Base-by-base conservation (phyloP, 2,888 invertebrate genomes). In the Trachelus stipa region DNA sequence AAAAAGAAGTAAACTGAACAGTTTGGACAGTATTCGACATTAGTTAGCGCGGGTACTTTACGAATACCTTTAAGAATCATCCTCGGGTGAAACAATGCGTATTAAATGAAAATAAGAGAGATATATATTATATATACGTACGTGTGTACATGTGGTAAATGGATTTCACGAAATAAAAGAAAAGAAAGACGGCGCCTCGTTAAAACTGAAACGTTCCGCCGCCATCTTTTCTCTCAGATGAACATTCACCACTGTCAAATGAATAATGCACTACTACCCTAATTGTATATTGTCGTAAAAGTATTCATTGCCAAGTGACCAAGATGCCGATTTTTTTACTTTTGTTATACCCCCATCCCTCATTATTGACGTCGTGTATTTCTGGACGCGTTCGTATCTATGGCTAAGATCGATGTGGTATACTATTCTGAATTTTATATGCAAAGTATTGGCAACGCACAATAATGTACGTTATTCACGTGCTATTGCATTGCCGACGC, bases 401-500 rank as follows among this genome's bases (percentile, higher is more conserved):
- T 56, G 56, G 81, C 81, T 83, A 82, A 81, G 80, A 77, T 79
- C 79, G 80, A 81, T 83, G 81, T 83, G 80, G 82, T 56, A 81
- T 79, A 83, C 81, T 84, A 84, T 84, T 83, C 83, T 83, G 84
- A 84, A 84, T 84, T 84, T 84, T 84, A 84, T 84, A 83, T 80
- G 81, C 83, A 80, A 83, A 81, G 79, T 79, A 56, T 56, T 56
- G 56, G 56, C 23, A 56, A 23, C 56, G 56, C 56, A 56, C 56
- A 23, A 56, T 23, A 56, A 56, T 9, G 23, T 9, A 56, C 56
- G 56, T 9, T 23, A 56, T 9, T 23, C 23, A 56, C 9, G 56
- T 56, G 56, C 74, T 77, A 75, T 77, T 75, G 77, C 75, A 77
- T 74, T 71, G 74, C 69, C 40, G 77, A 40, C 71, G 56, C 37